Evolutionary conservation across 2,888 invertebrate genomes (phyloP), one percentile per base, ranked within the genome.

Genomic region (Lymantria monacha): DNA sequence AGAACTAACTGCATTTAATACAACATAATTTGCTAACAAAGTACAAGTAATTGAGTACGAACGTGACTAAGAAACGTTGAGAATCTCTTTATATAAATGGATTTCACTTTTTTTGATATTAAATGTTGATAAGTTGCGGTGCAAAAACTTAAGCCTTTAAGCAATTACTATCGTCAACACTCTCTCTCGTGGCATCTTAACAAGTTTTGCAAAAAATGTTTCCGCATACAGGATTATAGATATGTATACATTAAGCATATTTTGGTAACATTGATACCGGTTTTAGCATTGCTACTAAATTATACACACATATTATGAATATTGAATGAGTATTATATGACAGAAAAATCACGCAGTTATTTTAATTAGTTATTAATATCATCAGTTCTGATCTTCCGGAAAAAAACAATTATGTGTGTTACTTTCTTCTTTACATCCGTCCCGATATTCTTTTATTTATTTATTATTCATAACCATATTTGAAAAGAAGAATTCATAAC

Each of bases 91-190:
- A 56, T 56, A 51, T 51, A 60, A 61, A 66, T 46, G 59, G 55
- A 65, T 72, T 73, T 71, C 71, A 73, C 69, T 56, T 72, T 74
- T 22, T 70, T 66, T 63, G 63, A 59, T 69, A 64, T 47, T 51
- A 54, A 56, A 59, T 42, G 43, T 42, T 49, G 45, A 57, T 55
- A 48, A 55, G 31, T 13, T 37, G 48, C 41, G 48, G 38, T 31
- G 43, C 30, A 48, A 49, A 44, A 44, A 47, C 30, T 42, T 41
- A 37, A 48, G 15, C 42, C 33, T 47, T 48, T 48, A 22, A 38
- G 10, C 37, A 45, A 42, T 48, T 41, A 41, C 15, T 44, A 31
- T 33, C 14, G 30, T 42, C 14, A 30, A 42, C 46, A 40, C 54
- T 55, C 51, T 55, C 53, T 42, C 44, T 37, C 22, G 12, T 30